These are phyloP conservation scores for Hymenochirus boettgeri DNA, from an alignment of 2,113 vertebrate species.

Conservation along the genomic window DNA sequence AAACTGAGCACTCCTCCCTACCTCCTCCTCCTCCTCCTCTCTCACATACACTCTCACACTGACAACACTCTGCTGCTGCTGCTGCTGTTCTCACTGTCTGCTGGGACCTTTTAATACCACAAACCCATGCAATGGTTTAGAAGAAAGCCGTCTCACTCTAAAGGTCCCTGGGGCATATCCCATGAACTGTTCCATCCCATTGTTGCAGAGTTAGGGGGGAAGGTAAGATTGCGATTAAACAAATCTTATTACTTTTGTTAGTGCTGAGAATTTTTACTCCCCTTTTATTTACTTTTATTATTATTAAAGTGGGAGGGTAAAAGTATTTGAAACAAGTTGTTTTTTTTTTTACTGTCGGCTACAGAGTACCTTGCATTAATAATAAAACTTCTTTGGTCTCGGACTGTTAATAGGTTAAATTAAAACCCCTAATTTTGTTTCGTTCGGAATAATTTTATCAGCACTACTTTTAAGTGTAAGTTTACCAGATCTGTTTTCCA, in stretches of 20 bases:
- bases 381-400: too few relatives aligned
- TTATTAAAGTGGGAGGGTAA: too few relatives aligned
- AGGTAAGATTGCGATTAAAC: constrained; percentile 34
- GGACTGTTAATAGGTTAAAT: too few relatives aligned
- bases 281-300: too few relatives aligned
- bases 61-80: constrained; percentile 40
- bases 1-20: constrained; percentile 66
- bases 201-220: constrained; percentile 11
- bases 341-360: too few relatives aligned
- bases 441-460: too few relatives aligned
- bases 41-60: constrained; percentile 43
- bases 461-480: too few relatives aligned
- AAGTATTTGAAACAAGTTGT: too few relatives aligned
- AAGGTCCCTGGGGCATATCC: constrained; percentile 11
- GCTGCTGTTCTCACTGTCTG: constrained; percentile 35
- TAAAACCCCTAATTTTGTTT: too few relatives aligned
- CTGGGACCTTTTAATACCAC: constrained; percentile 44
- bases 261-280: background rate
- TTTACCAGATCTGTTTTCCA: too few relatives aligned
- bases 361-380: too few relatives aligned
- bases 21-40: constrained; percentile 16
- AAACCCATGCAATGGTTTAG: constrained; percentile 15
- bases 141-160: constrained; percentile 20
- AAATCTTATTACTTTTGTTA: background rate
- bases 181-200: constrained; percentile 11